Conservation (phyloP, 2,113 vertebrate genomes). For the Cyprinodon tularosa region DNA sequence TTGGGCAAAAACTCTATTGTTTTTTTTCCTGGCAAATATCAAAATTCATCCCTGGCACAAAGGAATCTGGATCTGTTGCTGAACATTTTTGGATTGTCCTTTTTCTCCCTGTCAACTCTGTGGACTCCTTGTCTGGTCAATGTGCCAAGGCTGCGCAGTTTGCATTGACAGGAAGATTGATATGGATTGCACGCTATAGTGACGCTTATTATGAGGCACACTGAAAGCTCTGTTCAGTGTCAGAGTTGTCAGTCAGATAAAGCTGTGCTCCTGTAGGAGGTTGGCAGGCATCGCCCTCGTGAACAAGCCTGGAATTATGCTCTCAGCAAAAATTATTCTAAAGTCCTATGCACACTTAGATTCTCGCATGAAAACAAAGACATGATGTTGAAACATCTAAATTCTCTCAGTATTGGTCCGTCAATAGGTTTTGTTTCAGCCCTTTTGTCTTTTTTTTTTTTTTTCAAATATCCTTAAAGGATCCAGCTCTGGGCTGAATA, state of each 20-base stretch:
- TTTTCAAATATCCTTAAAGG: background rate
- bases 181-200: slow-evolving; percentile 57
- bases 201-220: slow-evolving; percentile 52
- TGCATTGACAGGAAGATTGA: slow-evolving; percentile 56
- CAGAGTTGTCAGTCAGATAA: slow-evolving; percentile 61
- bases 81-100: slow-evolving; percentile 25
- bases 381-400: background rate
- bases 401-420: background rate
- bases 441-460: background rate
- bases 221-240: slow-evolving; percentile 53
- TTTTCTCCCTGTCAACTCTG: slow-evolving; percentile 22
- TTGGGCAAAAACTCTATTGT: background rate
- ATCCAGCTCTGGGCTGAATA: background rate
- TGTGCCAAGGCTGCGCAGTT: slow-evolving; percentile 34
- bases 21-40: slow-evolving; percentile 4
- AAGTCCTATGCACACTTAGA: slow-evolving; percentile 23
- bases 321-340: slow-evolving; percentile 21
- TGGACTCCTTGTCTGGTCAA: slow-evolving; percentile 28
- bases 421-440: background rate
- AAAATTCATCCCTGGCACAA: slow-evolving; percentile 1
- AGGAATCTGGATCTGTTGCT: slow-evolving; percentile 7
- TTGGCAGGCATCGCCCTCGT: slow-evolving; percentile 42
- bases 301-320: slow-evolving; percentile 42
- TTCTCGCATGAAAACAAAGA: slow-evolving; percentile 10
- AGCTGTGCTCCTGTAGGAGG: slow-evolving; percentile 61